Base-by-base conservation (phyloP, 2,797 vertebrate species). In the Rallus crepitans region DNA sequence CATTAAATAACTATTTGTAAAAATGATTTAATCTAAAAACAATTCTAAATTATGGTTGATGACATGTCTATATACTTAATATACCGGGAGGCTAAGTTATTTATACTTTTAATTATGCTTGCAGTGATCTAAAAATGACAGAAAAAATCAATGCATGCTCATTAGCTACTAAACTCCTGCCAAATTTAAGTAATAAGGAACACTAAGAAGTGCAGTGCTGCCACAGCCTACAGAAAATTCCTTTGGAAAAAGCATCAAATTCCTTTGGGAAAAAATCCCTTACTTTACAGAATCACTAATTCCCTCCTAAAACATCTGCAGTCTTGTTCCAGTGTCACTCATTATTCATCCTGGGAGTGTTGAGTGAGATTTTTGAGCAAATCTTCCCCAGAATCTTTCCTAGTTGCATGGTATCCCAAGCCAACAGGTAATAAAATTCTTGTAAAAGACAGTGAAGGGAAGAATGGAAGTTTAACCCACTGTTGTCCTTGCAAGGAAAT, bases 81-180 rank as follows among this genome's bases (percentile, higher is more conserved):
- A 93, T 76, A 94, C 66, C 16, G 0, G 39, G 17, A 96, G 66
- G 69, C 61, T 81, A 87, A 82, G 93, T 86, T 97, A 96, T 96
- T 97, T 96, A 96, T 96, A 96, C 24, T 92, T 96, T 86, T 93
- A 95, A 96, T 96, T 94, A 96, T 84, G 87, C 85, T 79, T 88
- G 45, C 85, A 94, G 50, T n/a, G 73, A 91, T 97, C 82, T 95
- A 96, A 96, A 97, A 95, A 93, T 30, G 6, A 88, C 95, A 92
- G 55, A 94, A 93, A 93, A 96, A 93, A 95, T 96, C 94, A 96
- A 86, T 95, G 89, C 31, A 64, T 48, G 31, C 42, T 95, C 66
- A 91, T 96, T 95, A 96, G 81, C 64, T 92, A 31, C 64, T 77
- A 79, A 93, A 84, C 19, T 76, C 70, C 79, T 79, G 87, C 33